Evolutionary conservation across 2,888 invertebrate species (phyloP), one percentile per base, ranked within the genome.

Genomic region (Habrosyne pyritoides): DNA sequence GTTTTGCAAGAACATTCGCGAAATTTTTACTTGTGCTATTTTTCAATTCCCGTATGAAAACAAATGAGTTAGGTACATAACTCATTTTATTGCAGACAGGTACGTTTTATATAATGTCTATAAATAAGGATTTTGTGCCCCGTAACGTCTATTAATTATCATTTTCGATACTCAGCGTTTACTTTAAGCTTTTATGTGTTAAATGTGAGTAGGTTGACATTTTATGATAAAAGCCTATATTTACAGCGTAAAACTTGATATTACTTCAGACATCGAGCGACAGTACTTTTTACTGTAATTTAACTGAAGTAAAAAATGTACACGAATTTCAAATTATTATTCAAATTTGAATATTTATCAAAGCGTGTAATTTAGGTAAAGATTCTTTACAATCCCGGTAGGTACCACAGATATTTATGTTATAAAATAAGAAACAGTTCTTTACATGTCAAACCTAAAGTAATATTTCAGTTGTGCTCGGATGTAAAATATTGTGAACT

Each of bases 1-100:
- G 28, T 28, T 28, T 4, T 2, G 4, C 2, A 30, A 10, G 1
- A 10, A 30, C 10, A 30, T 30, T 8, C 14, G 6, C 36, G 1
- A 36, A 3, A 18, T 1, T 12, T 42, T 42, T 42, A 8, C 2
- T 42, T 18, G 18, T 33, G 18, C 2, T 18, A 18, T 42, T 42
- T 42, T 42, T 42, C 33, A 42, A 0, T 18, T 42, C 5, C 14
- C 5, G n/a, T 5, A 24, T 14, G 56, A 52, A 59, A 56, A 51
- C 50, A 46, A 48, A 21, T 47, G 21, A 21, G 10, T 21, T 10
- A 21, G 21, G 18, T 50, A 10, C 22, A 18, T 5, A 30, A 50
- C 10, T 28, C 10, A 18, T 50, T n/a, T 14, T 10, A 26, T 26
- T 12, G 6, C 48, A 10, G 21, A 28, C 14, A 49, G 26, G 14